Base-by-base conservation (phyloP, 2,113 vertebrate genomes). In the Rousettus leschenaultii region DNA sequence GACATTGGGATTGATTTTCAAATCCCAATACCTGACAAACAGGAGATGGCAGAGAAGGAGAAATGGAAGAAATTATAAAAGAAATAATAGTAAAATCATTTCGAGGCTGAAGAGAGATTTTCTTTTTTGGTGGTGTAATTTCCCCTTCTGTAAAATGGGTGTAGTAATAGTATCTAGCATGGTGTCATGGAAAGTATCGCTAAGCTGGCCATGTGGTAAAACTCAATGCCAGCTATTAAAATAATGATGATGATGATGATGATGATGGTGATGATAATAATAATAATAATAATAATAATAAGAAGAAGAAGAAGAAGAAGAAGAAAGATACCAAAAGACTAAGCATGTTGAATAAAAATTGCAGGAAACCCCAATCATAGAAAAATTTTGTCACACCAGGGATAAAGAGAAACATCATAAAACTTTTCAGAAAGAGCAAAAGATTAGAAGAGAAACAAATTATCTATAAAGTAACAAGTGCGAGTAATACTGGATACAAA, bases 351-450 rank as follows among this genome's bases (percentile, higher is more conserved):
- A 61, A 45, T 93, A 82, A 93, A 91, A 77, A 26, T 30, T 26
- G 5, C 70, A 59, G 35, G 13, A 10, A 94, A 77, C 0, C 14
- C 45, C n/a, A 71, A 48, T n/a, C 57, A 70, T 8, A 53, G 80
- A 88, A 65, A 86, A 53, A 26, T 87, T 84, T 57, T 40, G n/a
- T 51, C 71, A 28, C 6, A 59, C 24, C 28, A 48, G 35, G 5
- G 35, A 33, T 43, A 40, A 79, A 88, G 30, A 71, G 12, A 77
- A 93, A 53, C 75, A 86, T 48, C 24, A 30, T 30, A 79, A 79
- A 92, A 94, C 28, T n/a, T 94, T 84, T 91, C 38, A 38, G 91
- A 92, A 75, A 85, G 38, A 78, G 55, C 80, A 70, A 57, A 84
- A 75, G 70, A 82, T 35, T 55, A 77, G 63, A 68, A 65, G 33